These are phyloP conservation scores for Scartelaos histophorus DNA, from an alignment of 2,113 vertebrate genomes.

Conservation along the genomic window DNA sequence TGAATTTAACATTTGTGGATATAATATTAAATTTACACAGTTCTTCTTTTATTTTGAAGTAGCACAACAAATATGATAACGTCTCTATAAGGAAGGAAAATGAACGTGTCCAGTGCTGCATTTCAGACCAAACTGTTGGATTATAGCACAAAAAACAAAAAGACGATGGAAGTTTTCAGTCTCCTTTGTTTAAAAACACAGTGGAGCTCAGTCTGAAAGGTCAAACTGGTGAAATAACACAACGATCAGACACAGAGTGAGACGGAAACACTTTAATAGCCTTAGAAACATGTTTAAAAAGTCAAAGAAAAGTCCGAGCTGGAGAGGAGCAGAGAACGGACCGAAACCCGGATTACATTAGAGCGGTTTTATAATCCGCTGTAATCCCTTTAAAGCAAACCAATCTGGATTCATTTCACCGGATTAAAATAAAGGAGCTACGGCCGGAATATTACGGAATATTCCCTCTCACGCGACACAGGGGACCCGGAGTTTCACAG, in stretches of 20 bases:
- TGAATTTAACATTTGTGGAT: too few species aligned
- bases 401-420: not conserved
- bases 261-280: constrained; percentile 13
- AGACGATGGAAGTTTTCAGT: too few species aligned
- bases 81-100: too few species aligned
- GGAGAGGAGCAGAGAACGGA: not conserved
- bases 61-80: too few species aligned
- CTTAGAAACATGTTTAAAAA: constrained; percentile 20
- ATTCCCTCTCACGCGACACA: not conserved
- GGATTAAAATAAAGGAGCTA: constrained; percentile 3
- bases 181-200: too few species aligned
- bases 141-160: too few species aligned
- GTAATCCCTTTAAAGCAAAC: constrained; percentile 67
- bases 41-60: too few species aligned
- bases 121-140: too few species aligned
- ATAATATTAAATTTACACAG: too few species aligned
- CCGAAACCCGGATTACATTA: constrained; percentile 64
- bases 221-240: not conserved
- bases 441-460: not conserved
- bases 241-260: not conserved
- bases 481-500: too few species aligned
- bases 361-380: constrained; percentile 60
- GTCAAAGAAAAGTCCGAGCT: constrained; percentile 15
- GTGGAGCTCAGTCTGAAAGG: constrained; percentile 2
- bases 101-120: too few species aligned